These are phyloP conservation scores for Andrena flavipes DNA, from an alignment of 2,888 invertebrate genomes.

Conservation along the genomic window DNA sequence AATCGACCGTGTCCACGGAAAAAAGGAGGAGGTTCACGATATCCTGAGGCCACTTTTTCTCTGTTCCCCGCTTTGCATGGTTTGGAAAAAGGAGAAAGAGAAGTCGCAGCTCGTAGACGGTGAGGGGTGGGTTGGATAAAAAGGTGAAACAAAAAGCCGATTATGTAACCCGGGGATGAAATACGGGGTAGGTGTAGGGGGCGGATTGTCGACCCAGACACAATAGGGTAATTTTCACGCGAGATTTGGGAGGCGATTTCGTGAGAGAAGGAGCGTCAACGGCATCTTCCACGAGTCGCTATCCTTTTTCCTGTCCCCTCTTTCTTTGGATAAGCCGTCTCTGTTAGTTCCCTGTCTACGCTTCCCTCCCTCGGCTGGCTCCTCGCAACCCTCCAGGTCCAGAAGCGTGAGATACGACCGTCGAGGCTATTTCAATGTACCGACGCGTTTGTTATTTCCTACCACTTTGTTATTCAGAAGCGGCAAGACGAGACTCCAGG, in stretches of 20 bases:
- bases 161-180: slow-evolving; percentile 83
- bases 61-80: slow-evolving; percentile 27
- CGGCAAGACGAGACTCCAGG: slow-evolving; percentile 62
- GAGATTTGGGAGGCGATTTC: slow-evolving; percentile 84
- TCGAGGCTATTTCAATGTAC: slow-evolving; percentile 83
- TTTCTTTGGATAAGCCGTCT: slow-evolving; percentile 39
- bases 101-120: slow-evolving; percentile 42
- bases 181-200: slow-evolving; percentile 76
- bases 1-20: slow-evolving; percentile 70
- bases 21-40: slow-evolving; percentile 67
- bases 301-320: slow-evolving; percentile 40
- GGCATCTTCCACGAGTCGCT: slow-evolving; percentile 48
- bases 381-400: slow-evolving; percentile 26
- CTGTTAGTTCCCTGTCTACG: slow-evolving; percentile 29
- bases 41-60: slow-evolving; percentile 65
- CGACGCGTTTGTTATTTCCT: slow-evolving; percentile 84
- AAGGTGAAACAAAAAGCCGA: slow-evolving; percentile 85
- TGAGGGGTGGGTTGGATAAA: slow-evolving; percentile 70
- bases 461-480: slow-evolving; percentile 83
- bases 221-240: slow-evolving; percentile 85
- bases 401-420: slow-evolving; percentile 80
- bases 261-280: slow-evolving; percentile 73
- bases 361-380: slow-evolving; percentile 33
- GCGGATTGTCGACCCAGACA: slow-evolving; percentile 72
- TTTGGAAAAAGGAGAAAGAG: slow-evolving; percentile 17